phyloP scores from a whole-genome alignment of 1,140 invertebrate genomes.

The Nebria ingens region DNA sequence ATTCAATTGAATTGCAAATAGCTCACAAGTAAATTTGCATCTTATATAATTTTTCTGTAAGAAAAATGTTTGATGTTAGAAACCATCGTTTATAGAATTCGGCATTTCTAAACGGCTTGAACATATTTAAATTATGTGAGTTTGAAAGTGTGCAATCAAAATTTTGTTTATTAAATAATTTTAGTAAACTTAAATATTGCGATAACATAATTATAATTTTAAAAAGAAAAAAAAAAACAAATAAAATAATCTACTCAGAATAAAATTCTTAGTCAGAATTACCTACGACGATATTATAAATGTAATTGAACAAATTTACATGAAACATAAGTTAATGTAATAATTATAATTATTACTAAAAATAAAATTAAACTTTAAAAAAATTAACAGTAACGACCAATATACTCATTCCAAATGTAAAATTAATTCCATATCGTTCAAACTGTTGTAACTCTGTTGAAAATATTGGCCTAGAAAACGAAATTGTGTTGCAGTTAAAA shows the following conservation, averaged over 20 bases:
- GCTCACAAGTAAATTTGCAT: too few species aligned
- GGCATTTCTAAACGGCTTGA: too few species aligned
- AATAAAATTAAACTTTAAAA: not conserved
- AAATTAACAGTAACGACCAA: not conserved
- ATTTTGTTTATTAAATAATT: too few species aligned
- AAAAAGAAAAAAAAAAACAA: not conserved
- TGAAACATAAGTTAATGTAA: not conserved
- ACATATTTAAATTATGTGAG: too few species aligned
- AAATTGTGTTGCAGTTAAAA: too few species aligned
- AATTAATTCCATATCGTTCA: not conserved
- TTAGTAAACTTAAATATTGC: not conserved
- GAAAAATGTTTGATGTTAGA: not conserved
- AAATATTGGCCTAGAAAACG: not conserved
- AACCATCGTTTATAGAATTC: too few species aligned
- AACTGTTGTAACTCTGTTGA: not conserved
- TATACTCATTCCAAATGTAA: not conserved
- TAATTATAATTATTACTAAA: not conserved
- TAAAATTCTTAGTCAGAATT: not conserved
- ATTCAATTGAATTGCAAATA: too few species aligned
- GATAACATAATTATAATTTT: not conserved
- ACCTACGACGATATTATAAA: not conserved
- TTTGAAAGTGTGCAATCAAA: too few species aligned
- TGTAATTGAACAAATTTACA: not conserved
- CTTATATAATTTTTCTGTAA: not conserved
- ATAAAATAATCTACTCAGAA: not conserved